Conservation (phyloP, 1,140 invertebrate genomes). For the Ceratosolen fusciceps region DNA sequence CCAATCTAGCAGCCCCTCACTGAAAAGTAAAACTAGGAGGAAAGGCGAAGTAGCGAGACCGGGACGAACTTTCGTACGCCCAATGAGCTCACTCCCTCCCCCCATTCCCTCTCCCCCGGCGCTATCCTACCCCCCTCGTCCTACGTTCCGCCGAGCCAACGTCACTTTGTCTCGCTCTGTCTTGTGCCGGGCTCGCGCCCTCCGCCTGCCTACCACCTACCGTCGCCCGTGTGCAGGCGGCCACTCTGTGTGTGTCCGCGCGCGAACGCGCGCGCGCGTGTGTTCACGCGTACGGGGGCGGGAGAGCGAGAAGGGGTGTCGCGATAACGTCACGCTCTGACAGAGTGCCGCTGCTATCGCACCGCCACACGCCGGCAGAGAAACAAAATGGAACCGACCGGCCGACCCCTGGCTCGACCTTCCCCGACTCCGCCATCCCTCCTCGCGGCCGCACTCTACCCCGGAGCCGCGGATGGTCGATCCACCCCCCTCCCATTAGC, state of each 20-base stretch:
- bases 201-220: too few relatives aligned
- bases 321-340: slow-evolving; percentile 74
- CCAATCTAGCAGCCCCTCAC: not conserved
- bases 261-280: not conserved
- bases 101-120: not conserved
- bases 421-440: slow-evolving; percentile 42
- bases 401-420: slow-evolving; percentile 54
- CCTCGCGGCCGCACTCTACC: slow-evolving; percentile 35
- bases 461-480: slow-evolving; percentile 26
- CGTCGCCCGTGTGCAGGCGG: too few relatives aligned
- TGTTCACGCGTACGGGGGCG: not conserved
- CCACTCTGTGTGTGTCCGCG: not conserved
- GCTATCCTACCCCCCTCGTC: not conserved
- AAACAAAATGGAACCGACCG: slow-evolving; percentile 72
- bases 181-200: slow-evolving; percentile 4
- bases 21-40: slow-evolving; percentile 35
- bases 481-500: slow-evolving; percentile 46
- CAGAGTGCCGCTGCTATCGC: slow-evolving; percentile 74
- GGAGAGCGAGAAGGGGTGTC: slow-evolving; percentile 68
- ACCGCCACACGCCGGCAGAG: slow-evolving; percentile 72
- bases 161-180: not conserved
- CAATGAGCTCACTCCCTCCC: slow-evolving; percentile 2
- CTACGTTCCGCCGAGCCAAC: too few relatives aligned
- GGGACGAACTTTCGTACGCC: slow-evolving; percentile 42
- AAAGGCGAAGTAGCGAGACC: slow-evolving; percentile 35